Conservation (phyloP, 2,797 vertebrate genomes). For the Peromyscus melanophrys region DNA sequence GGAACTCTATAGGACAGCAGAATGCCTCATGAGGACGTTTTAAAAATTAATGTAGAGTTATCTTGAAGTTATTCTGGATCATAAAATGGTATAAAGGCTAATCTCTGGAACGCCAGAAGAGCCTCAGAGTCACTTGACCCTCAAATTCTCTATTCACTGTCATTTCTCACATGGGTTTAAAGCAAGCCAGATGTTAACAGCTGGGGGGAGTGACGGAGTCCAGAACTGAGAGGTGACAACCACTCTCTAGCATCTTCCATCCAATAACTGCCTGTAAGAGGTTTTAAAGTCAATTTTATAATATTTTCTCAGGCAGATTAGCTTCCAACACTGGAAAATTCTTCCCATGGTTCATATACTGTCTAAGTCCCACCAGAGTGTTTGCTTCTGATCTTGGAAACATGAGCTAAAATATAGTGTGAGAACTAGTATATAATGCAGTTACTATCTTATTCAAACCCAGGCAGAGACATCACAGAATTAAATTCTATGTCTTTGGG, state of each 20-base stretch:
- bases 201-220: neutral
- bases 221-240: neutral
- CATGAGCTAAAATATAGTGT: neutral
- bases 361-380: neutral
- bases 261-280: neutral
- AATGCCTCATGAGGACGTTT: slow-evolving; percentile 32
- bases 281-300: slow-evolving; percentile 11
- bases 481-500: neutral
- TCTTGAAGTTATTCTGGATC: slow-evolving; percentile 46
- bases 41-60: slow-evolving; percentile 51
- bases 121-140: neutral
- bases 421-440: neutral
- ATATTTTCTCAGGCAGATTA: slow-evolving; percentile 51
- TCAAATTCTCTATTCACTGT: neutral
- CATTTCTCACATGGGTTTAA: neutral
- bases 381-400: slow-evolving; percentile 29
- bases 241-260: neutral
- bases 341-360: neutral
- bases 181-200: neutral
- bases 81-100: slow-evolving; percentile 46
- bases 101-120: slow-evolving; percentile 50
- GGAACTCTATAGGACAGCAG: slow-evolving; percentile 40
- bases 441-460: neutral
- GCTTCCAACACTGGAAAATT: slow-evolving; percentile 16
- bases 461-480: neutral